Evolutionary conservation across 1,140 invertebrate species (phyloP).

Genomic region (Mycetomoellerius zeteki): DNA sequence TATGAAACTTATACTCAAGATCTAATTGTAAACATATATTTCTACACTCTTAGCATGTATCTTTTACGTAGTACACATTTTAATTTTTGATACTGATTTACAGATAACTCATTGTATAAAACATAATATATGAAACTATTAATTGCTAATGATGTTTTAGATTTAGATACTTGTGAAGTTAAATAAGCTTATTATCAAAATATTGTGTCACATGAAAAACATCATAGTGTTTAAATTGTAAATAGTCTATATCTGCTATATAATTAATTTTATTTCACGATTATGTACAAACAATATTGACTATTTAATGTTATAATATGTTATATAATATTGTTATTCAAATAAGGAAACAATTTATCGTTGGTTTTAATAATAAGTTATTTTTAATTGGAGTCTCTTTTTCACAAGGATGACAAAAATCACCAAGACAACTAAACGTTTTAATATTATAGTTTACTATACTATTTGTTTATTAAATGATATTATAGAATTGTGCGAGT

Average conservation of each 20-base stretch:
- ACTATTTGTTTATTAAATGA: conserved; percentile 31
- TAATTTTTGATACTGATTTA: conserved; percentile 61
- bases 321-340: conserved; percentile 33
- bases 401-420: conserved; percentile 1
- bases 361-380: conserved; percentile 44
- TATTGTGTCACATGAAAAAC: conserved; percentile 12
- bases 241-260: conserved; percentile 25
- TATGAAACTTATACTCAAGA: conserved; percentile 58
- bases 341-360: conserved; percentile 9
- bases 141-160: neutral
- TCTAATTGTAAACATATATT: conserved; percentile 27
- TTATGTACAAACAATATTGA: conserved; percentile 64
- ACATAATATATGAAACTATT: neutral
- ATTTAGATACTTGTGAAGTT: neutral
- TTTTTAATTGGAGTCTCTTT: conserved; percentile 46
- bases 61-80: conserved; percentile 20
- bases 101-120: conserved; percentile 49
- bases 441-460: conserved; percentile 36
- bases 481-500: conserved; percentile 72
- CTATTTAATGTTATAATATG: conserved; percentile 32
- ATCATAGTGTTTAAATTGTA: conserved; percentile 30
- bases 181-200: conserved; percentile 38
- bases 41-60: neutral
- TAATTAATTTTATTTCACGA: conserved; percentile 46
- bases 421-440: conserved; percentile 26